These are phyloP conservation scores for Coregonus sp. DNA, from an alignment of 2,797 vertebrate genomes.

Conservation along the genomic window DNA sequence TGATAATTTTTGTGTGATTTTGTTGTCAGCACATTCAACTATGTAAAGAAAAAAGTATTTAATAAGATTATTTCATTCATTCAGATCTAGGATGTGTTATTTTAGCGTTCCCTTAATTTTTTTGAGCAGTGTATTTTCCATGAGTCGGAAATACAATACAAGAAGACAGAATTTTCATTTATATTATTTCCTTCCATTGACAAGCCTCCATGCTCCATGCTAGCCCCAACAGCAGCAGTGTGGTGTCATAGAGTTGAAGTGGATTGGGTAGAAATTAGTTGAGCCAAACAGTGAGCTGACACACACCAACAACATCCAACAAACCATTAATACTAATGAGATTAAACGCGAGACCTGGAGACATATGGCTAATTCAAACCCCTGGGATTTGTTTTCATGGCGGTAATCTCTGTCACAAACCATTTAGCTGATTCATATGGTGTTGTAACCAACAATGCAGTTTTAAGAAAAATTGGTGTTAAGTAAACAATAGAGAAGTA, in stretches of 20 bases:
- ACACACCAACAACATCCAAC: not conserved
- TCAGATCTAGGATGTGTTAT: too few species aligned
- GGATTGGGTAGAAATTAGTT: conserved; percentile 15
- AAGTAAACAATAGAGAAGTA: too few species aligned
- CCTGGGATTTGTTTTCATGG: not conserved
- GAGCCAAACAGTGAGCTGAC: conserved; percentile 1
- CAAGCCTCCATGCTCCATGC: conserved; percentile 15
- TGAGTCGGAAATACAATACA: conserved; percentile 12
- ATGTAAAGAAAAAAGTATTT: too few species aligned
- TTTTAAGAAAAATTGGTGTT: too few species aligned
- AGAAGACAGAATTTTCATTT: conserved; percentile 38
- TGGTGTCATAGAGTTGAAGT: conserved; percentile 17
- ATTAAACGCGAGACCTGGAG: not conserved
- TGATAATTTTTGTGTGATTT: too few species aligned
- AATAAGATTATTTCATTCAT: too few species aligned
- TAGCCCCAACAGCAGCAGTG: conserved; percentile 13
- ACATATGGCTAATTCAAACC: not conserved
- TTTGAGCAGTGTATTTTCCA: not conserved
- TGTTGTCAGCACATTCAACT: too few species aligned
- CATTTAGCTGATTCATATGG: not conserved
- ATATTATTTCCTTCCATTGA: conserved; percentile 29
- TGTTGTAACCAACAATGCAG: too few species aligned
- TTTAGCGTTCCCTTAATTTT: too few species aligned
- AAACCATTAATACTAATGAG: not conserved
- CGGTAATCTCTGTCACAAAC: not conserved